Evolutionary conservation across 2,888 invertebrate species (phyloP).

Genomic region (Laspeyria flexula): DNA sequence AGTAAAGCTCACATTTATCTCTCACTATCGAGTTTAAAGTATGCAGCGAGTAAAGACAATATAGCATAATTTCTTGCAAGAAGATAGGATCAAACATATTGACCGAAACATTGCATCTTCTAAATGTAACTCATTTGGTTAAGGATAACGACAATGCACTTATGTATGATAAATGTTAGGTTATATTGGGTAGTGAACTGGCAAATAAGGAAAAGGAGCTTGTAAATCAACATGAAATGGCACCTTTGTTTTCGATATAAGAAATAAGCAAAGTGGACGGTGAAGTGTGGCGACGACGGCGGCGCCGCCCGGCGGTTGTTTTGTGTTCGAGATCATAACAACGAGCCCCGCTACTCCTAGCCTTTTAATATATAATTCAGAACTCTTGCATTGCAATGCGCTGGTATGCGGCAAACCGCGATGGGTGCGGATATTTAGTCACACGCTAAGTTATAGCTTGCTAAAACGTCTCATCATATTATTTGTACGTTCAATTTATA

Average conservation of each 20-base stretch:
- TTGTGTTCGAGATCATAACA: slow-evolving; percentile 11
- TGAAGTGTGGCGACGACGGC: background rate
- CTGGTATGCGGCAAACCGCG: slow-evolving; percentile 8
- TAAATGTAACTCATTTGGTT: too few species aligned
- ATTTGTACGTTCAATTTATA: background rate
- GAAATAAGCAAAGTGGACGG: background rate
- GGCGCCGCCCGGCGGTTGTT: too few species aligned
- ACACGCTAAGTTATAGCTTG: background rate
- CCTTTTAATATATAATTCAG: slow-evolving; percentile 10
- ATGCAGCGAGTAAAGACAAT: background rate
- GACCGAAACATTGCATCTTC: too few species aligned
- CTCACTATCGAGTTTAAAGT: background rate
- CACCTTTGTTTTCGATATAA: slow-evolving; percentile 3
- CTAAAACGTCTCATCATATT: background rate
- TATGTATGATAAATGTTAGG: background rate
- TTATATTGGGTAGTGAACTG: background rate
- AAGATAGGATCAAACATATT: too few species aligned
- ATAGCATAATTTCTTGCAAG: background rate
- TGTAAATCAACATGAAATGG: background rate
- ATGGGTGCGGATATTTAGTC: background rate
- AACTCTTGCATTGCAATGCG: slow-evolving; percentile 1
- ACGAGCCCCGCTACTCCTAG: background rate
- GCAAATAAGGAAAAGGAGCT: background rate
- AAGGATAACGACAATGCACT: background rate
- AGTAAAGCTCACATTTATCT: too few species aligned